Percentiles rank a stretch among this genome's conserved stretches.
These are phyloP conservation scores for Myrmecophaga tridactyla DNA, from an alignment of 2,113 vertebrate genomes.

Conservation along the genomic window DNA sequence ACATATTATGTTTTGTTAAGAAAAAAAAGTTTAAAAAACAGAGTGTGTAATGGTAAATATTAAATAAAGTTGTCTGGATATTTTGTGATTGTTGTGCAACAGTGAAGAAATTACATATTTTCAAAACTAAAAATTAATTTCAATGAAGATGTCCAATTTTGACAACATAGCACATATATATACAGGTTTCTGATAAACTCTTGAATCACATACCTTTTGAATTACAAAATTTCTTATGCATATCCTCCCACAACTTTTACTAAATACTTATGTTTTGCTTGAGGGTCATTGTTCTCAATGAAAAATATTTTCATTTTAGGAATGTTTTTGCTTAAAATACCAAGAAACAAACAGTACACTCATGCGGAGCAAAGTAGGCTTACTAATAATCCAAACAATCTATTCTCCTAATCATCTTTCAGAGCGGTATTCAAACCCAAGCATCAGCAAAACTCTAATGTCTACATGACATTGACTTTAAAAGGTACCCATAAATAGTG, in stretches of 20 bases:
- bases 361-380: background rate
- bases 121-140: background rate
- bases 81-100: background rate
- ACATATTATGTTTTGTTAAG: background rate
- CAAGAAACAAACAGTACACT: background rate
- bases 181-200: background rate
- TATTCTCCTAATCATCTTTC: background rate
- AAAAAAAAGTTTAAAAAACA: background rate
- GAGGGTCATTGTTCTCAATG: background rate
- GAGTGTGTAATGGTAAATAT: background rate
- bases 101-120: background rate
- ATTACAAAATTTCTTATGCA: background rate
- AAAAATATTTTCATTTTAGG: background rate
- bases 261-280: background rate
- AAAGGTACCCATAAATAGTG: background rate
- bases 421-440: background rate
- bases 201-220: background rate
- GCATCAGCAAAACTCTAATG: background rate
- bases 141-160: background rate
- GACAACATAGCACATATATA: fast-evolving
- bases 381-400: constrained; percentile 6
- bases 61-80: background rate
- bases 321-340: constrained; percentile 12
- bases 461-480: background rate
- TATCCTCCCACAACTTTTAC: background rate